Evolutionary conservation across 1,140 invertebrate genomes (phyloP).

Genomic region (Drosophila asahinai): DNA sequence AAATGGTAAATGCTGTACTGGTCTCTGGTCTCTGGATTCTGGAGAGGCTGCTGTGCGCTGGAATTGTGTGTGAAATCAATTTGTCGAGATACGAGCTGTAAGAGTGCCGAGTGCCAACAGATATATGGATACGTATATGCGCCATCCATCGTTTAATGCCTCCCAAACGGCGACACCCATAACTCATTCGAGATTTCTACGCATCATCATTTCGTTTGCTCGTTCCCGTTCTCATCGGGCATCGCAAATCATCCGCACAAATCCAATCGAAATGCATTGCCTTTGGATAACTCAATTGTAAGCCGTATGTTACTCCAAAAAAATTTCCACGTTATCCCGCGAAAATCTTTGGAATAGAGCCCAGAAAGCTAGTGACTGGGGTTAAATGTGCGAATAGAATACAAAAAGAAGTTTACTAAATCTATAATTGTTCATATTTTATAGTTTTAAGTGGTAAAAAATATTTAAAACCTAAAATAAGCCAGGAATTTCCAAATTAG

Average conservation of each 20-base stretch:
- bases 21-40: background rate
- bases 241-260: conserved; percentile 21
- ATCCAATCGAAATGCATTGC: conserved; percentile 7
- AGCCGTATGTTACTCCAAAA: background rate
- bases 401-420: background rate
- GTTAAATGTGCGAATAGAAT: background rate
- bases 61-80: conserved; percentile 80
- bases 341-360: background rate
- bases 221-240: background rate
- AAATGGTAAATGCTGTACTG: conserved; percentile 25
- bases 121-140: conserved; percentile 14
- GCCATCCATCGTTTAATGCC: conserved; percentile 57
- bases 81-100: conserved; percentile 73
- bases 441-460: no score
- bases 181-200: conserved; percentile 53
- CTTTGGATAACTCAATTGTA: conserved; percentile 21
- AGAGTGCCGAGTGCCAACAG: conserved; percentile 30
- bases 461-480: no score
- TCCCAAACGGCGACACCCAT: conserved; percentile 48
- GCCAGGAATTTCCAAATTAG: background rate
- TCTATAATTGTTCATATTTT: no score
- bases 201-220: conserved; percentile 13
- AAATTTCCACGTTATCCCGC: conserved; percentile 2
- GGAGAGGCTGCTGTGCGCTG: conserved; percentile 11
- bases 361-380: background rate